Conservation (phyloP, 2,113 vertebrate genomes). For the Megaceryle torquata region DNA sequence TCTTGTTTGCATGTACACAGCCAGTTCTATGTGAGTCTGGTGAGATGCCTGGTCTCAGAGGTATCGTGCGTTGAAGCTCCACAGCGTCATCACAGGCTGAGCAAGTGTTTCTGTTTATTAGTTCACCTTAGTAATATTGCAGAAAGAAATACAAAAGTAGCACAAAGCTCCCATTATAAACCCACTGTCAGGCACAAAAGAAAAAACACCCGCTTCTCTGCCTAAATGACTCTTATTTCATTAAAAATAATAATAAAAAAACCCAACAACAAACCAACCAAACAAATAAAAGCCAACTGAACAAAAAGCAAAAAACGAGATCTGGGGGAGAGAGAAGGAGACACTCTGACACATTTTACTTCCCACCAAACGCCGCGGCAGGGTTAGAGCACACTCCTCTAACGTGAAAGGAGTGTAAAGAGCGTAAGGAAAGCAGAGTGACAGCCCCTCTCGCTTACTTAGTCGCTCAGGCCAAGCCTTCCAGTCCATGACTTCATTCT, state of each 20-base stretch:
- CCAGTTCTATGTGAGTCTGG: background rate
- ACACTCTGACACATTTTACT: background rate
- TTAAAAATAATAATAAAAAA: background rate
- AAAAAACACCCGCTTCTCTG: accelerated
- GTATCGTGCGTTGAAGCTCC: background rate
- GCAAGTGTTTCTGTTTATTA: background rate
- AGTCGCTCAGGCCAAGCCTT: background rate
- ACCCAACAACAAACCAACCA: background rate
- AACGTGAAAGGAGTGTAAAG: background rate
- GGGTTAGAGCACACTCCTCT: background rate
- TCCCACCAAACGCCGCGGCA: accelerated
- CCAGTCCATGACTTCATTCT: background rate
- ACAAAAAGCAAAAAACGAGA: background rate
- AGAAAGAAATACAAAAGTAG: background rate
- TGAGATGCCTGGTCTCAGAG: background rate
- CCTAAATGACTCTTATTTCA: background rate
- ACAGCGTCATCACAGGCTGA: background rate
- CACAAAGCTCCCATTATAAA: background rate
- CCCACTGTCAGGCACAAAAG: background rate
- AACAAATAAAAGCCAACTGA: background rate
- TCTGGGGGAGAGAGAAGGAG: background rate
- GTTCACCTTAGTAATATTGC: background rate
- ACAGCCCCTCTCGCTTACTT: background rate
- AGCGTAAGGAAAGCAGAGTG: background rate
- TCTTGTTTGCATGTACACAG: background rate